Base-by-base conservation (phyloP, 2,888 invertebrate genomes). In the Creontiades dilutus region DNA sequence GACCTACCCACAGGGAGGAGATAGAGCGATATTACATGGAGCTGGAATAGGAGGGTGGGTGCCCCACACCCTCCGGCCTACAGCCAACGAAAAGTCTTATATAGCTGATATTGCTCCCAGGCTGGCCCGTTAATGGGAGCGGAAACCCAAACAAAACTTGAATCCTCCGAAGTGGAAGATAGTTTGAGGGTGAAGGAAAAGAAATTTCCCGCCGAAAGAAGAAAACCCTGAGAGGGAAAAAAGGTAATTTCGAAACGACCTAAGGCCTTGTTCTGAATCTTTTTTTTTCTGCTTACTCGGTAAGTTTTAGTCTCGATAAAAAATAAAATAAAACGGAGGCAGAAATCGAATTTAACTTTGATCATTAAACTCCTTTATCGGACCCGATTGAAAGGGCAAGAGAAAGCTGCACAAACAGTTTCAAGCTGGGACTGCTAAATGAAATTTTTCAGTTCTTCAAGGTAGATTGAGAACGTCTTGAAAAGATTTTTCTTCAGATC, bases 311-410 rank as follows among this genome's bases (percentile, higher is more conserved):
- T 78, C 82, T 52, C n/a, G 4, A 46, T 37, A 37, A 37, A 37
- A 37, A 37, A 46, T 37, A 47, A 47, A 80, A 82, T 82, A 82
- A 52, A 80, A 46, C 46, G 47, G 52, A 27, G 55, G 82, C 68
- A 46, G 78, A 46, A 78, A 82, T 82, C 48, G 82, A 52, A 48
- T 82, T 82, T 52, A 82, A 82, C 82, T 82, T 82, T 82, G 82
- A 82, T 82, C 82, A 82, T 82, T 55, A 82, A 82, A 82, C 23
- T 82, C 82, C 52, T 82, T 82, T 82, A 82, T 82, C 82, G 52
- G 82, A 9, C 14, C 28, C 23, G 55, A 82, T 48, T 48, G 82
- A 52, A n/a, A 19, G 47, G 13, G 55, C n/a, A 82, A 55, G 37
- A 37, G 37, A 82, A 82, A 82, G 11, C 27, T n/a, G 48, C 37